Base-by-base conservation (phyloP, 2,113 vertebrate species). In the Cricetomys ansorgei region DNA sequence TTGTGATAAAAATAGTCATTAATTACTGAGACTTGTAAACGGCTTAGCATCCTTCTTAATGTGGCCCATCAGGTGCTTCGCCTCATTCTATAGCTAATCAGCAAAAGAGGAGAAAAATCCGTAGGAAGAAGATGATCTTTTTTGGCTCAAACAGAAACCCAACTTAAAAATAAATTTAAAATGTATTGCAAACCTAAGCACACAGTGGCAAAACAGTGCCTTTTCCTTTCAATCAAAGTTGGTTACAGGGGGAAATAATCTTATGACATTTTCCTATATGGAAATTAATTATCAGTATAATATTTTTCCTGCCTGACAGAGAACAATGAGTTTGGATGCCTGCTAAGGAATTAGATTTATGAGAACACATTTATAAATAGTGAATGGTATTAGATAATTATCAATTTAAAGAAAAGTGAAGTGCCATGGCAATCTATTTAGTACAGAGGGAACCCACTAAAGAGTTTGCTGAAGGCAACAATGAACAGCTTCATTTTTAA, bases 1-100 rank as follows among this genome's bases (percentile, higher is more conserved):
- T 97, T 97, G 98, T 97, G 98, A 98, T 98, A 98, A 98, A 98
- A 98, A 98, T 98, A 98, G 98, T 97, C 97, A 98, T 98, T 99
- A 98, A 98, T 99, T 98, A 98, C 98, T 95, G 96, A 98, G 96
- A 98, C 98, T 98, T 98, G 96, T 98, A 98, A 98, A 98, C 97
- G 29, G 62, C 98, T 98, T 98, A 98, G 94, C 95, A 97, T 97
- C 95, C 97, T 97, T 94, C 97, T 97, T 98, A 98, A 97, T 98
- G 92, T 98, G 97, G 94, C 79, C 91, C 73, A 34, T 97, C 97
- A 98, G 97, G 94, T 98, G 97, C 92, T 97, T 98, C 92, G 87
- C 87, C 89, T 96, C 88, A 89, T 97, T 97, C 98, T 98, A 89
- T 97, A 93, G 96, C 97, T 98, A 98, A 98, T 98, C 97, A 98